Conservation (phyloP, 1,140 invertebrate species). For the Drosophila sulfurigaster region DNA sequence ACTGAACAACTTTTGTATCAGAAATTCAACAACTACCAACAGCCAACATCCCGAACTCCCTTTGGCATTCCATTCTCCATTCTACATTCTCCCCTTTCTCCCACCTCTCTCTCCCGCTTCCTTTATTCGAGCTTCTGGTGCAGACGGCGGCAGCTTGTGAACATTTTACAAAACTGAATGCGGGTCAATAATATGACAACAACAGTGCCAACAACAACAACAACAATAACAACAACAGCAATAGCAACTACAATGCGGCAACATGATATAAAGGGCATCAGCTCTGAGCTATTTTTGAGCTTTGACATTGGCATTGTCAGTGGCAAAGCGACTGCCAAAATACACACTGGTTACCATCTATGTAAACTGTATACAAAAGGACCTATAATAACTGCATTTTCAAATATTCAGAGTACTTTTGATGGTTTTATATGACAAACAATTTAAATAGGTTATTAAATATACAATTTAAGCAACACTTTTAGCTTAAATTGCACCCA, state of each 20-base stretch:
- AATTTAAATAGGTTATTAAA: too few species aligned
- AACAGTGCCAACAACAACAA: conserved; percentile 22
- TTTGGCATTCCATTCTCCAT: neutral
- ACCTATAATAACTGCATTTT: neutral
- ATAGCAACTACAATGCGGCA: neutral
- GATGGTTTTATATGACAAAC: too few species aligned
- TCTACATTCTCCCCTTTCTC: neutral
- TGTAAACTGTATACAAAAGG: neutral
- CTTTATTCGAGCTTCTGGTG: conserved; percentile 15
- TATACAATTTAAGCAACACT: too few species aligned
- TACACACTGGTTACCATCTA: conserved; percentile 15
- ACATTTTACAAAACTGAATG: conserved; percentile 51
- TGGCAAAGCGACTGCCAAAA: neutral
- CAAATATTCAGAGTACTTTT: too few species aligned
- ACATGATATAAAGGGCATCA: conserved; percentile 20
- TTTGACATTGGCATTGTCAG: conserved; percentile 7
- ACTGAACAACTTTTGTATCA: conserved; percentile 29
- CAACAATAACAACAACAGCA: conserved; percentile 34
- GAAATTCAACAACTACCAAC: conserved; percentile 9
- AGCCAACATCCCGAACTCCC: neutral
- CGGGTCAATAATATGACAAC: conserved; percentile 47
- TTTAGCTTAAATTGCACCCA: too few species aligned
- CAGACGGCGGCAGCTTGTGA: conserved; percentile 20
- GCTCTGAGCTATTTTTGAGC: conserved; percentile 19
- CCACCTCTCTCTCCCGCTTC: neutral